A percentile compares a stretch with the other conserved stretches of the same genome.
These are phyloP conservation scores for Crenichthys baileyi DNA, from an alignment of 2,797 vertebrate genomes.

Conservation along the genomic window DNA sequence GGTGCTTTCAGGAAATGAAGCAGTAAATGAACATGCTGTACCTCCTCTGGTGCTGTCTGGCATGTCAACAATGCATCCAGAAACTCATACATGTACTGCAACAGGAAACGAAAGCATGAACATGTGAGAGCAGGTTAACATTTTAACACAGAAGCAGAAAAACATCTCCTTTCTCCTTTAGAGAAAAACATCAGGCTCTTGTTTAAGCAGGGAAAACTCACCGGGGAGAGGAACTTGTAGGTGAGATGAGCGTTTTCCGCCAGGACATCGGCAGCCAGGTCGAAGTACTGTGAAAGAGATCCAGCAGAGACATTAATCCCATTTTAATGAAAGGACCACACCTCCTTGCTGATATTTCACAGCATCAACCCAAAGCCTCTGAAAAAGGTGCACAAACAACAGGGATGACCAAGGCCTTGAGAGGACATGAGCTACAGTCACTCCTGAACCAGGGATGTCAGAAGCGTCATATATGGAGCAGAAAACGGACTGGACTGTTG, in stretches of 20 bases:
- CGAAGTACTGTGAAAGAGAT: slow-evolving; percentile 85
- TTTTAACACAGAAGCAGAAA: background rate
- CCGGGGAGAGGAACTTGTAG: slow-evolving; percentile 91
- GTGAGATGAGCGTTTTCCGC: slow-evolving; percentile 96
- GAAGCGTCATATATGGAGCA: too few species aligned
- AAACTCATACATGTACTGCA: slow-evolving; percentile 91
- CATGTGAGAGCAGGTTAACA: background rate
- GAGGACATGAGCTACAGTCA: too few species aligned
- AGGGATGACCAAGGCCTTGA: too few species aligned
- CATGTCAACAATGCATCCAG: slow-evolving; percentile 92
- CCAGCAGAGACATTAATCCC: slow-evolving; percentile 41
- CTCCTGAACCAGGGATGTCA: too few species aligned
- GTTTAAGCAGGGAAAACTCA: slow-evolving; percentile 48
- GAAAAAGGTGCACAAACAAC: too few species aligned
- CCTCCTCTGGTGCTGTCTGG: slow-evolving; percentile 94
- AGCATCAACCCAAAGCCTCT: too few species aligned
- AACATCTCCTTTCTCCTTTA: too few species aligned
- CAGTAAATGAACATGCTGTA: slow-evolving; percentile 37
- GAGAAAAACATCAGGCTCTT: background rate
- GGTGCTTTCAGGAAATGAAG: background rate
- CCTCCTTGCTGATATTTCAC: background rate
- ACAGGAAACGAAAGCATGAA: slow-evolving; percentile 1
- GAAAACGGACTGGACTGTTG: too few species aligned
- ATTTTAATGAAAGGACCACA: slow-evolving; percentile 50
- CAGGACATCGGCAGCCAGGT: slow-evolving; percentile 94